A percentile compares a stretch with the other conserved stretches of the same genome.
Evolutionary conservation across 1,140 invertebrate species (phyloP).

Genomic region (Microplitis mediator): DNA sequence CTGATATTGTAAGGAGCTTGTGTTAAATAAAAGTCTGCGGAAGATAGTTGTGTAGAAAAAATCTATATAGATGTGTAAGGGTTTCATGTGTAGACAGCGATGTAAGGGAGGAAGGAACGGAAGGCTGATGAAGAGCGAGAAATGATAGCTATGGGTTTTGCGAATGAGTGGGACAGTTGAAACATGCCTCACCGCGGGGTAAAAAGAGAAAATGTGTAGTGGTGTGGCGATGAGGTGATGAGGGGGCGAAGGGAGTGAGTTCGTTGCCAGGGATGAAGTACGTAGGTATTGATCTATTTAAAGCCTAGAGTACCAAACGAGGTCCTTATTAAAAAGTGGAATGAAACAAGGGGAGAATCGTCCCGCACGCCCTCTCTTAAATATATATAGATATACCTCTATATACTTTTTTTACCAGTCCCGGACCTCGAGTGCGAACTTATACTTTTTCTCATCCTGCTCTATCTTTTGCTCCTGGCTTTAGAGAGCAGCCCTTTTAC

Average conservation of each 20-base stretch:
- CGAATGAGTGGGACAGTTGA: slow-evolving; percentile 18
- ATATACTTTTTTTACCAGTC: too few relatives aligned
- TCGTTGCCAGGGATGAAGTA: slow-evolving; percentile 59
- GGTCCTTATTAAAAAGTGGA: slow-evolving; percentile 63
- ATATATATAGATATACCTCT: too few relatives aligned
- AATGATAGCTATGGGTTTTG: slow-evolving; percentile 18
- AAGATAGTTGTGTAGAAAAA: slow-evolving; percentile 1
- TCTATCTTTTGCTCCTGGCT: too few relatives aligned
- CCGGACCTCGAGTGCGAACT: too few relatives aligned
- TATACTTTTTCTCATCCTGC: too few relatives aligned
- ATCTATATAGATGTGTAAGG: too few relatives aligned
- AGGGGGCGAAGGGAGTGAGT: slow-evolving; percentile 41
- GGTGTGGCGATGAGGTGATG: too few relatives aligned
- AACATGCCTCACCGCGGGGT: slow-evolving; percentile 39
- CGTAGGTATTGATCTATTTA: slow-evolving; percentile 63
- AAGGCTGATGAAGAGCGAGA: slow-evolving; percentile 21
- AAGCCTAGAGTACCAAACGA: slow-evolving; percentile 63
- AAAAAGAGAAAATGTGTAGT: slow-evolving; percentile 36
- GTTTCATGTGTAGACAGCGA: too few relatives aligned
- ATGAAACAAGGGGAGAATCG: slow-evolving; percentile 55
- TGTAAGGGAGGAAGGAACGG: slow-evolving; percentile 17
- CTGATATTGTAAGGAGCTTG: slow-evolving; percentile 2
- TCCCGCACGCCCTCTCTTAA: slow-evolving; percentile 25
- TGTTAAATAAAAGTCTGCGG: neutral
- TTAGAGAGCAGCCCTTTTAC: too few relatives aligned